Percentiles rank a stretch among this genome's conserved stretches.
These are phyloP conservation scores for Podabrus alpinus DNA, from an alignment of 2,888 invertebrate genomes.

Conservation along the genomic window DNA sequence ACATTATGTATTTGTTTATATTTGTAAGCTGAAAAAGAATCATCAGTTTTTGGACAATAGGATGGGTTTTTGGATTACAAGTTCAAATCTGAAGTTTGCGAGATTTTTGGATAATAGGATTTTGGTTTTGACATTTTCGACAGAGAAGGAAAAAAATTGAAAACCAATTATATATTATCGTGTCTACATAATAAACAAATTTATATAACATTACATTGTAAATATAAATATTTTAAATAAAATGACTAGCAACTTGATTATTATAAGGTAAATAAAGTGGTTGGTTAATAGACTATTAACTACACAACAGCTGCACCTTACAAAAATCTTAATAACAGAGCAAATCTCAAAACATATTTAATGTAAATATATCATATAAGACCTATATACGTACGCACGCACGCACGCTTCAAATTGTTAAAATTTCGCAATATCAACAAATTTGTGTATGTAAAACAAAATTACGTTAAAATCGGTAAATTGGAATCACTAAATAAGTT, in stretches of 20 bases:
- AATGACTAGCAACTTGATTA: slow-evolving; percentile 54
- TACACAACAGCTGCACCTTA: slow-evolving; percentile 48
- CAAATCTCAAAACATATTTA: slow-evolving; percentile 21
- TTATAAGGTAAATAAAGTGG: slow-evolving; percentile 38
- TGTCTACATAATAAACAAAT: slow-evolving; percentile 51
- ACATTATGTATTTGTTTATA: too few relatives aligned
- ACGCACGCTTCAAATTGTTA: slow-evolving; percentile 9
- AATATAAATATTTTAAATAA: slow-evolving; percentile 49
- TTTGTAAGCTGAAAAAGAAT: too few relatives aligned
- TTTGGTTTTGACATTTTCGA: too few relatives aligned
- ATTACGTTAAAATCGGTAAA: not conserved
- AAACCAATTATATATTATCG: slow-evolving; percentile 49
- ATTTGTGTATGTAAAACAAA: not conserved
- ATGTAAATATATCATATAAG: slow-evolving; percentile 2
- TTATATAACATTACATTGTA: slow-evolving; percentile 52
- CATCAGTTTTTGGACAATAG: too few relatives aligned
- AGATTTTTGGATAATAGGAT: too few relatives aligned
- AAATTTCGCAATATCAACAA: not conserved
- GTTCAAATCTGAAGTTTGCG: too few relatives aligned
- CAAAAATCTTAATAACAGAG: slow-evolving; percentile 21
- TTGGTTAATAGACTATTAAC: slow-evolving; percentile 51
- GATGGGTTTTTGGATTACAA: too few relatives aligned
- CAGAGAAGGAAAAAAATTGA: slow-evolving; percentile 31
- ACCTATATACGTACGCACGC: not conserved
- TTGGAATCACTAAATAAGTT: not conserved